Evolutionary conservation across 2,888 invertebrate genomes (phyloP), one percentile per base, ranked within the genome.

Genomic region (Nephrotoma flavescens): DNA sequence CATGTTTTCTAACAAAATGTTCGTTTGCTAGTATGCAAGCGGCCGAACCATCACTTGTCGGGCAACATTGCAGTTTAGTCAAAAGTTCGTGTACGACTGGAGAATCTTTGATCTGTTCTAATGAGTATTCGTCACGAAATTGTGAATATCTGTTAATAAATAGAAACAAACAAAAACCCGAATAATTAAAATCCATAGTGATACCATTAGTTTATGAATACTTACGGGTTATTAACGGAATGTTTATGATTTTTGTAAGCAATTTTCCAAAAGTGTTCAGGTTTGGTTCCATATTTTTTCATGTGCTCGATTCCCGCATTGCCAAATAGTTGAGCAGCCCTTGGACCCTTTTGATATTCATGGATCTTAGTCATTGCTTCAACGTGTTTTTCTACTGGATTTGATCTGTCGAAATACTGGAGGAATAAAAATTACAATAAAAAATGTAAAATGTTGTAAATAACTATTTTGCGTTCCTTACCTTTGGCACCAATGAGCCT

Each of bases 41-140:
- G 41, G 97, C 99, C 0, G 98, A 95, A 12, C 99, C 99, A 92
- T 99, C 99, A 85, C 98, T 99, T 0, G 99, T 99, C 0, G 99
- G 99, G 90, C 99, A 99, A 91, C 99, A 99, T 91, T 99, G 98
- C 12, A 99, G 93, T 90, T 99, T 98, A 0, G 99, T 99, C 86
- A 99, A 92, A 0, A 97, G 97, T 3, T 97, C 97, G 92, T 96
- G 97, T 88, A 99, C 95, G 90, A 94, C 93, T n/a, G 97, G 96
- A 0, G 99, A 97, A 11, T 95, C 95, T 90, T 96, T 92, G 87
- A 99, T 96, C 92, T 99, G 96, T 87, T 99, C 96, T 88, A 99
- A 92, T 0, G 96, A 95, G 90, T 99, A 99, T 90, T 97, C 97
- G 88, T 97, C 95, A 90, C 95, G 96, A 90, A 98, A 98, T 91